Evolutionary conservation across 2,888 invertebrate genomes (phyloP).

Genomic region (Cyaniris semiargus): DNA sequence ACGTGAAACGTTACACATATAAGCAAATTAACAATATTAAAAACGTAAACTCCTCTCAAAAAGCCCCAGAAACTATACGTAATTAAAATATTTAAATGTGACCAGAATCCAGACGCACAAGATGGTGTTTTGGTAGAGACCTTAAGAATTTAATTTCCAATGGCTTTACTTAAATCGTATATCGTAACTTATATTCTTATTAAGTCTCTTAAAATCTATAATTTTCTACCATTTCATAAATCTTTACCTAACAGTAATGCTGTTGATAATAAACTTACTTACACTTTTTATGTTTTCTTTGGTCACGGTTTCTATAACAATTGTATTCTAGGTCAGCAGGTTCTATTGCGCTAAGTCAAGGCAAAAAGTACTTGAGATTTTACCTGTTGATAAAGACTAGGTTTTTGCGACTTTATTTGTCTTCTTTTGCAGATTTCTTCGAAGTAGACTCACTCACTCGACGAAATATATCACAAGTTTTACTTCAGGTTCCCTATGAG

Average conservation of each 20-base stretch:
- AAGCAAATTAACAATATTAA: too few relatives aligned
- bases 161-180: too few relatives aligned
- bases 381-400: not conserved
- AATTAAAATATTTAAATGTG: too few relatives aligned
- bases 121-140: too few relatives aligned
- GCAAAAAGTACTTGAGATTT: slow-evolving; percentile 9
- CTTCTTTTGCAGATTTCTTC: not conserved
- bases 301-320: slow-evolving; percentile 11
- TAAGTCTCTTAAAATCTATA: too few relatives aligned
- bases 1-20: too few relatives aligned
- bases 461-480: not conserved
- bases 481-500: too few relatives aligned
- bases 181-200: too few relatives aligned
- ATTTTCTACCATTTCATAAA: not conserved
- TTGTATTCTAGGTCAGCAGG: slow-evolving; percentile 22
- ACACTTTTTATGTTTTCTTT: not conserved
- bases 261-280: not conserved
- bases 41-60: too few relatives aligned
- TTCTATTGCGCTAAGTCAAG: slow-evolving; percentile 22
- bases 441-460: not conserved
- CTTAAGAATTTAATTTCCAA: too few relatives aligned
- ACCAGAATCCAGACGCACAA: too few relatives aligned
- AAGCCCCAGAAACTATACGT: too few relatives aligned
- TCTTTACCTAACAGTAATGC: not conserved
- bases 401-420: not conserved